Evolutionary conservation across 2,113 vertebrate genomes (phyloP).

Genomic region (Microcebus ravelobensis): DNA sequence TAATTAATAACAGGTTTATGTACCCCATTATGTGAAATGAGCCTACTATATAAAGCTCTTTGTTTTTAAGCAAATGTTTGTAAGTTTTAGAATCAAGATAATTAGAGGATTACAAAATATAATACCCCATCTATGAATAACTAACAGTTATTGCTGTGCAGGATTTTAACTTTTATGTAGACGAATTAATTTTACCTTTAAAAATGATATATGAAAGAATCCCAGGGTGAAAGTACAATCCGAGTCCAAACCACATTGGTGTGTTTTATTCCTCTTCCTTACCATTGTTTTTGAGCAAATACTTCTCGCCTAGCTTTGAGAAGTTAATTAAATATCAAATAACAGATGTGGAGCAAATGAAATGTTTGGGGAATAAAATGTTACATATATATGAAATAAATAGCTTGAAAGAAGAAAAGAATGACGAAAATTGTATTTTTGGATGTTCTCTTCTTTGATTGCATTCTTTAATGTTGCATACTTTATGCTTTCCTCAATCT

Average conservation of each 20-base stretch:
- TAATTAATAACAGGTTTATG: background rate
- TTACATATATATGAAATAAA: slow-evolving; percentile 41
- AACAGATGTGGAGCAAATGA: slow-evolving; percentile 52
- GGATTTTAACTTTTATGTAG: slow-evolving; percentile 22
- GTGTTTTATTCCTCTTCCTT: background rate
- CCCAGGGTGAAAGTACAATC: background rate
- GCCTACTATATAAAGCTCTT: background rate
- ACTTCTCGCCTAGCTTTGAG: background rate
- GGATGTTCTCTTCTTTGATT: background rate
- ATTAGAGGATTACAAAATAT: background rate
- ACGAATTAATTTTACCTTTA: slow-evolving; percentile 37
- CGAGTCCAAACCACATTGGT: background rate
- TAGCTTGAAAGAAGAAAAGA: slow-evolving; percentile 15
- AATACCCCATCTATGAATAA: background rate
- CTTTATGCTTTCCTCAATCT: background rate
- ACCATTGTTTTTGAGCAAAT: slow-evolving; percentile 45
- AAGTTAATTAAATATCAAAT: slow-evolving; percentile 60
- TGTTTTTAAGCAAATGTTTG: slow-evolving; percentile 40
- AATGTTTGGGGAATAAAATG: slow-evolving; percentile 21
- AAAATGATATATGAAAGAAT: slow-evolving; percentile 7
- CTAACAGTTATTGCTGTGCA: background rate
- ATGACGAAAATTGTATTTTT: slow-evolving; percentile 31
- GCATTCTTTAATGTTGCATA: slow-evolving; percentile 7
- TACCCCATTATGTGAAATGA: background rate
- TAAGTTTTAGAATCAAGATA: slow-evolving; percentile 29